Evolutionary conservation across 2,888 invertebrate genomes (phyloP), one percentile per base, ranked within the genome.

Genomic region (Tenthredo mesomela): DNA sequence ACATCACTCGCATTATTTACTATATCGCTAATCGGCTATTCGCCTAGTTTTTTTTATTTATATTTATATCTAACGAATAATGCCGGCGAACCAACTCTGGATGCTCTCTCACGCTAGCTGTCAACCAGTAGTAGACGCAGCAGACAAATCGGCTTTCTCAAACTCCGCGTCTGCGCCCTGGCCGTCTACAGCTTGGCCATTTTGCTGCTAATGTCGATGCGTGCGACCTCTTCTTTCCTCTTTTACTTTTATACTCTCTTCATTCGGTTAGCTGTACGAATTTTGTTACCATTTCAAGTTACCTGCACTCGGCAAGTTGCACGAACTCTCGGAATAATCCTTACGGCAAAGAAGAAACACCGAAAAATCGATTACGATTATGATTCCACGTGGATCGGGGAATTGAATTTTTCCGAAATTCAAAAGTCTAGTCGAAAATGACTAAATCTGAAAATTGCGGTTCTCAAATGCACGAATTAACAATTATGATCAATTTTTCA

Each of bases 71-170:
- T 21, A 43, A 65, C 7, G 25, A 33, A 29, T 25, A 61, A 80
- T 29, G 47, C 82, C 82, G 65, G 65, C 67, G 3, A 43, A 70
- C 67, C 43, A 61, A 29, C 61, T 47, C 70, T 29, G 40, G 47
- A 50, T 29, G 18, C 21, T 25, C 40, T 61, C 82, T 43, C 37
- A 47, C 82, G 40, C 82, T 82, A 82, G 82, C 82, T 82, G 82
- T 82, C 82, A 82, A 82, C 82, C 67, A 82, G 70, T 70, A 67
- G 67, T 40, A 43, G 82, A 82, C 12, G 21, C 21, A 82, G 82
- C 82, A 82, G 82, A 82, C 82, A 82, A 82, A 70, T 73, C 78
- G 77, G 84, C 77, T 84, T 70, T 65, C 71, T 47, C 78, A 50
- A 70, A 47, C 58, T 25, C 43, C 82, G 50, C 77, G 47, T 77